Evolutionary conservation across 2,888 invertebrate species (phyloP).

Genomic region (Acronicta psi): DNA sequence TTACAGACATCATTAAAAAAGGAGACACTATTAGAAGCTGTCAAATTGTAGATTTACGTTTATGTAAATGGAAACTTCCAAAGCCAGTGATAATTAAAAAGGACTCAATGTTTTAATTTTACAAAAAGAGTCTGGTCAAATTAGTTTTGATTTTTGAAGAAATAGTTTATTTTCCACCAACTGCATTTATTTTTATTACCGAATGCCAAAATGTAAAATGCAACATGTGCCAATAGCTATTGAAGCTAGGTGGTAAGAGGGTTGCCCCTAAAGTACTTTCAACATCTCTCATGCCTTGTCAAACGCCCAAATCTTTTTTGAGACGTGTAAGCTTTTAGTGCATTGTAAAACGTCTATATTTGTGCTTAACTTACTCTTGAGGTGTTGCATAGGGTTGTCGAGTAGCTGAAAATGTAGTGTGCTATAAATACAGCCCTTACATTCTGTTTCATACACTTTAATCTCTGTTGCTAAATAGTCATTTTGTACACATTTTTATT

Average conservation of each 20-base stretch:
- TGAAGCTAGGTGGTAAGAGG: constrained; percentile 21
- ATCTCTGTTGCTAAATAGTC: too few species aligned
- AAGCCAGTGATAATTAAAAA: too few species aligned
- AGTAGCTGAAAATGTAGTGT: constrained; percentile 16
- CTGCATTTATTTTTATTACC: too few species aligned
- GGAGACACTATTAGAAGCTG: too few species aligned
- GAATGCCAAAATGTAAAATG: neutral
- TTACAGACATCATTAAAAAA: too few species aligned
- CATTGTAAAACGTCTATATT: constrained; percentile 45
- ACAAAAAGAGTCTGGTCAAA: too few species aligned
- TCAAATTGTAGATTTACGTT: too few species aligned
- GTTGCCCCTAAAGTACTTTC: constrained; percentile 22
- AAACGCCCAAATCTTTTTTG: constrained; percentile 45
- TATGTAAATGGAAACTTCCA: too few species aligned
- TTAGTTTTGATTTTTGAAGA: too few species aligned
- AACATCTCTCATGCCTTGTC: constrained; percentile 22
- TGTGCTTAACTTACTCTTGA: constrained; percentile 25
- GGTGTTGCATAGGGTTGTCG: constrained; percentile 20
- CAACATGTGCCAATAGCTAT: constrained; percentile 16
- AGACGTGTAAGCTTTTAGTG: constrained; percentile 40
- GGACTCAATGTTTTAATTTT: too few species aligned
- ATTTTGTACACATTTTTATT: too few species aligned
- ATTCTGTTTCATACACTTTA: neutral
- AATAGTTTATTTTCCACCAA: too few species aligned
- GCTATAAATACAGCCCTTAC: neutral